Evolutionary conservation across 2,113 vertebrate species (phyloP).

Genomic region (Oplegnathus fasciatus): DNA sequence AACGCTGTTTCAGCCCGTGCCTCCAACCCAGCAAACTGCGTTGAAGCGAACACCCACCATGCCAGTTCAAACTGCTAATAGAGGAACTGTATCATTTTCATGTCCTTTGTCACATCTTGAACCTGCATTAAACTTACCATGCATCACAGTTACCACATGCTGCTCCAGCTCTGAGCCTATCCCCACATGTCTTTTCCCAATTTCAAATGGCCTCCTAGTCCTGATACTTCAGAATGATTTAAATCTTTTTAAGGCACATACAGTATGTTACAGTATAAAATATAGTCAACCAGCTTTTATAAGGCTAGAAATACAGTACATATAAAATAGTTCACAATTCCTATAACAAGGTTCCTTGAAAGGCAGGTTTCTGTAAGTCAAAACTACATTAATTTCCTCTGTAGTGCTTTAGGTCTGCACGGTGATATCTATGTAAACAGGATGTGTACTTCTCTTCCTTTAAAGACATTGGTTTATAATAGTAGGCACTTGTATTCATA

Average conservation of each 20-base stretch:
- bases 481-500: slow-evolving; percentile 42
- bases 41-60: slow-evolving; percentile 64
- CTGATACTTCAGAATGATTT: slow-evolving; percentile 41
- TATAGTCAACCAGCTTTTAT: slow-evolving; percentile 64
- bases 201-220: slow-evolving; percentile 38
- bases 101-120: slow-evolving; percentile 69
- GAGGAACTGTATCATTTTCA: slow-evolving; percentile 45
- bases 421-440: slow-evolving; percentile 60
- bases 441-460: slow-evolving; percentile 38
- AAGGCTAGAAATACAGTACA: slow-evolving; percentile 74
- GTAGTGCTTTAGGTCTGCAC: slow-evolving; percentile 57
- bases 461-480: slow-evolving; percentile 54
- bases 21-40: slow-evolving; percentile 60
- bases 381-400: slow-evolving; percentile 63
- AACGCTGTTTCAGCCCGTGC: slow-evolving; percentile 63
- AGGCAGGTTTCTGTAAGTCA: slow-evolving; percentile 57
- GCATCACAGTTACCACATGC: slow-evolving; percentile 59
- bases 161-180: slow-evolving; percentile 46
- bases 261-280: slow-evolving; percentile 64
- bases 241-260: slow-evolving; percentile 72
- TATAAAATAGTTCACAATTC: slow-evolving; percentile 66
- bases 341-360: slow-evolving; percentile 52
- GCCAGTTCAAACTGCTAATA: slow-evolving; percentile 70
- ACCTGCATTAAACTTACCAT: slow-evolving; percentile 62
- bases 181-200: slow-evolving; percentile 14